Evolutionary conservation across 2,797 vertebrate species (phyloP), one percentile per base, ranked within the genome.

Genomic region (Toxotes lorentzi): DNA sequence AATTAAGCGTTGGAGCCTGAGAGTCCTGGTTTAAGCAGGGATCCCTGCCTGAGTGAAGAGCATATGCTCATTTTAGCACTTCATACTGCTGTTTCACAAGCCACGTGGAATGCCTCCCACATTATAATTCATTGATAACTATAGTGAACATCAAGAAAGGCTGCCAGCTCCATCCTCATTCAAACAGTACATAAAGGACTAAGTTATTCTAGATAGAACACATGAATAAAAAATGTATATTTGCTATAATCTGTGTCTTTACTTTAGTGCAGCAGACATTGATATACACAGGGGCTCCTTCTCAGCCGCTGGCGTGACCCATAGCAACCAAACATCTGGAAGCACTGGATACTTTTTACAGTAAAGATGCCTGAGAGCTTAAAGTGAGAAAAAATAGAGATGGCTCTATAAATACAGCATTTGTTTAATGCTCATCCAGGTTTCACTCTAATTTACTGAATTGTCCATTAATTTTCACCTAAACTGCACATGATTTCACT

Each of bases 1-100:
- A 81, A 86, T 78, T 81, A 88, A 81, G 69, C 59, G 62, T 30
- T 62, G 61, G 30, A 80, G 81, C 65, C 78, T 61, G 21, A 64
- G 47, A 88, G 61, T 43, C 59, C 38, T 70, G 67, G 70, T 75
- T 73, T 73, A 41, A 85, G 56, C 34, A 51, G 53, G 30, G 63
- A 83, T 86, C 61, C 78, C 65, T 73, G 67, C 58, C 68, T 71
- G 35, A 79, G 40, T 58, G 73, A 74, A 71, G 60, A 85, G 61
- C 84, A 83, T 79, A 86, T 76, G 74, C 48, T 79, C 65, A 23
- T 78, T 67, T 80, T 75, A 85, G 82, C 77, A 81, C 71, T 48
- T 62, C 59, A 63, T 50, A 16, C 24, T 60, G 67, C 70, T 66
- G 45, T 75, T 59, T 81, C 58, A 50, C 62, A 74, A 62, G n/a